These are phyloP conservation scores for Pegoplata infirma DNA, from an alignment of 2,888 invertebrate species.

Conservation along the genomic window DNA sequence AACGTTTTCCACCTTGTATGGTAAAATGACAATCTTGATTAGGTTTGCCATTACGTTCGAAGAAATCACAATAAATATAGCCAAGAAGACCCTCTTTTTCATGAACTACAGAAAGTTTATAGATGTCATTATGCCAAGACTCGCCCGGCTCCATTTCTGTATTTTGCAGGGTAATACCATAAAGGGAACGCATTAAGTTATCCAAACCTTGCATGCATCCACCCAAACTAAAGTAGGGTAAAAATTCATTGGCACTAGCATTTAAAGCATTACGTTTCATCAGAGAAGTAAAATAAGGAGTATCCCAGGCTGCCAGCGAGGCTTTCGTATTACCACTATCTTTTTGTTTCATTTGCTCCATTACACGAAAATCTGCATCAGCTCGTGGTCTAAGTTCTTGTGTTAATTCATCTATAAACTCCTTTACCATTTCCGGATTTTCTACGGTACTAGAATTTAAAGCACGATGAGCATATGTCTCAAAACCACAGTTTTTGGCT, in stretches of 20 bases:
- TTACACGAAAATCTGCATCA: slow-evolving; percentile 85
- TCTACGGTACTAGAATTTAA: slow-evolving; percentile 92
- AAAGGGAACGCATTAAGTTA: slow-evolving; percentile 89
- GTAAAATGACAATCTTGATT: slow-evolving; percentile 99
- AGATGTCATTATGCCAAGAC: slow-evolving; percentile 91
- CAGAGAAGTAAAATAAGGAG: slow-evolving; percentile 89
- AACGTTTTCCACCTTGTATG: slow-evolving; percentile 92
- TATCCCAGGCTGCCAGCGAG: slow-evolving; percentile 88
- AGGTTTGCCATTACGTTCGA: slow-evolving; percentile 93
- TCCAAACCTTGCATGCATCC: slow-evolving; percentile 98
- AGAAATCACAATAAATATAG: slow-evolving; percentile 98
- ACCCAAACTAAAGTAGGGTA: slow-evolving; percentile 94
- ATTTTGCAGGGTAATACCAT: slow-evolving; percentile 87
- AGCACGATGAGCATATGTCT: slow-evolving; percentile 92
- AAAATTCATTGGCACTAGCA: slow-evolving; percentile 85
- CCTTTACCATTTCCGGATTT: slow-evolving; percentile 86
- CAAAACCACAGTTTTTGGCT: slow-evolving; percentile 93
- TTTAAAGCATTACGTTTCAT: slow-evolving; percentile 85
- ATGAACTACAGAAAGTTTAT: slow-evolving; percentile 94
- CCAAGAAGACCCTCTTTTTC: slow-evolving; percentile 90
- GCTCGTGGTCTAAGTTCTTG: slow-evolving; percentile 85
- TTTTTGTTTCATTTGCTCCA: slow-evolving; percentile 85
- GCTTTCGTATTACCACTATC: slow-evolving; percentile 70
- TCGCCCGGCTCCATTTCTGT: slow-evolving; percentile 88
- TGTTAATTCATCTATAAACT: slow-evolving; percentile 88